Evolutionary conservation across 2,888 invertebrate genomes (phyloP).

Genomic region (Drosophila merina): DNA sequence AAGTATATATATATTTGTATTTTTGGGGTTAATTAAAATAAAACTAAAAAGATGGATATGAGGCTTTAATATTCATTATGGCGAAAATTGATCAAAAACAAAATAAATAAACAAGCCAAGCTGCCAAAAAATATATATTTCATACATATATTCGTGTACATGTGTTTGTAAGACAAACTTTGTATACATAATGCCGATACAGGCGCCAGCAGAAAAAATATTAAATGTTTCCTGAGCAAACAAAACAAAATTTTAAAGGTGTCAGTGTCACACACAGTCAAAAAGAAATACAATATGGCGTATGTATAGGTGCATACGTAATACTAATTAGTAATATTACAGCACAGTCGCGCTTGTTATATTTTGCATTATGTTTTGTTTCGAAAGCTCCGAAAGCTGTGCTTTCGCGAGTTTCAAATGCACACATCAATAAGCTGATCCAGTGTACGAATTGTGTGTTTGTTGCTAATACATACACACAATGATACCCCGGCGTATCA

Average conservation of each 20-base stretch:
- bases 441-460: conserved; percentile 18
- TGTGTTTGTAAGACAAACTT: no score
- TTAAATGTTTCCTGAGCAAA: conserved; percentile 55
- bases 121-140: no score
- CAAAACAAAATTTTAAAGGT: conserved; percentile 47
- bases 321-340: conserved; percentile 76
- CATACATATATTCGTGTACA: conserved; percentile 19
- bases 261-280: conserved; percentile 20
- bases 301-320: conserved; percentile 55
- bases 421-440: conserved; percentile 21
- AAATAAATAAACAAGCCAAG: no score
- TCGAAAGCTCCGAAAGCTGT: conserved; percentile 73
- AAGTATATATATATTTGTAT: no score
- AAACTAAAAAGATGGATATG: no score
- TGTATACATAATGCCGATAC: conserved; percentile 4
- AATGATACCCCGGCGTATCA: no score
- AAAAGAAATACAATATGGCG: conserved; percentile 10
- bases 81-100: no score
- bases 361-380: conserved; percentile 75
- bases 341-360: conserved; percentile 76
- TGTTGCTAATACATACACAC: conserved; percentile 24
- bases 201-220: background rate
- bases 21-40: no score
- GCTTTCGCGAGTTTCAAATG: conserved; percentile 64
- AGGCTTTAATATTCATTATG: no score